Evolutionary conservation across 2,113 vertebrate species (phyloP), one percentile per base, ranked within the genome.

Genomic region (Phrynosoma blainvillii): DNA sequence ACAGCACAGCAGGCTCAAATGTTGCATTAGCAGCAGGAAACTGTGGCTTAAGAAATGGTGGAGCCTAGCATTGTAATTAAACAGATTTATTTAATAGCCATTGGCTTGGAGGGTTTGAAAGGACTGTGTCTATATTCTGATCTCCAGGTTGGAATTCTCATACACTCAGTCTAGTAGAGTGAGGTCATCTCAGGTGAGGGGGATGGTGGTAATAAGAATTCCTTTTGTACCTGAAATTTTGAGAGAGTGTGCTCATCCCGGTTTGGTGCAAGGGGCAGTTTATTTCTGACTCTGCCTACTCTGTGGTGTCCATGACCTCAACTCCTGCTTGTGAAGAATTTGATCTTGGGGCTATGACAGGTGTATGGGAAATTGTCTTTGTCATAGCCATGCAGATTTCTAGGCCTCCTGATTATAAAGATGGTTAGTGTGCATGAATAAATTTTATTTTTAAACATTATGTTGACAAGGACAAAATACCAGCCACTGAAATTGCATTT

Each of bases 391-490:
- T 68, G 30, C 62, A 70, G 62, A 70, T 70, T 86, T 78, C 62
- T 52, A 79, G 40, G 62, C 30, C 21, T n/a, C 66, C 66, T 27
- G 47, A 59, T 73, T 71, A 71, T 21, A 71, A 52, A 59, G 77
- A 87, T 80, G 77, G 59, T 56, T 52, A 54, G 66, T 32, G 32
- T 87, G 85, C 85, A 87, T 56, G 78, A 87, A 79, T 87, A 79
- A 80, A 73, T 87, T 87, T 79, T 87, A 87, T 87, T 87, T 87
- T 87, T 80, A 87, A 87, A 73, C 85, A 87, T 80, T 87, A 80
- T 79, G 77, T 87, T 87, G 85, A 87, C 85, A 87, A 87, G 85
- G 85, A 87, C 85, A 87, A 80, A 87, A 87, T 79, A 87, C 66
- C 85, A 87, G 77, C 32, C 52, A 25, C 85, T 80, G 77, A 87